Conservation (phyloP, 2,888 invertebrate genomes). For the Pandemis corylana region DNA sequence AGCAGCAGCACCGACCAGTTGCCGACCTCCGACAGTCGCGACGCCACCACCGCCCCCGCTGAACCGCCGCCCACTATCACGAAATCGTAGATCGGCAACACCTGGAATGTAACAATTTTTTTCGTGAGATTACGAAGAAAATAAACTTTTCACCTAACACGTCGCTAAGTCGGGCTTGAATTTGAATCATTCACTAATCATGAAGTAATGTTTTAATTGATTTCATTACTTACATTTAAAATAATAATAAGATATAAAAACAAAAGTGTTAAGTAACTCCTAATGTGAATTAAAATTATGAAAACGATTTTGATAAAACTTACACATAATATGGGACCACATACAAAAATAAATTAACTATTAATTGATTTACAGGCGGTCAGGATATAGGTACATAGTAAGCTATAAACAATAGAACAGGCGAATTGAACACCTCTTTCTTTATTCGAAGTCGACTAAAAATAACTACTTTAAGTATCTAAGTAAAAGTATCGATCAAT, state of each 20-base stretch:
- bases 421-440: background rate
- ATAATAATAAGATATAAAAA: too few relatives aligned
- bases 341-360: too few relatives aligned
- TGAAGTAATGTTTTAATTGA: background rate
- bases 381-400: too few relatives aligned
- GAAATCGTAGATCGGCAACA: conserved; percentile 93
- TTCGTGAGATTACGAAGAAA: conserved; percentile 13
- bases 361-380: too few relatives aligned
- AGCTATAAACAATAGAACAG: too few relatives aligned
- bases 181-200: background rate
- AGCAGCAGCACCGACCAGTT: conserved; percentile 93
- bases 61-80: conserved; percentile 95
- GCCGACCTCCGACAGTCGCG: conserved; percentile 90
- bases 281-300: too few relatives aligned
- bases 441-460: background rate
- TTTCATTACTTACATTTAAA: background rate
- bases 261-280: too few relatives aligned
- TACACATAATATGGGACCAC: too few relatives aligned
- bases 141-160: background rate
- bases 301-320: too few relatives aligned
- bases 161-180: background rate
- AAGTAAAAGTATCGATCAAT: too few relatives aligned
- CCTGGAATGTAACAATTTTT: conserved; percentile 75
- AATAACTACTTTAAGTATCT: too few relatives aligned
- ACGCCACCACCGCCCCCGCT: conserved; percentile 95